Evolutionary conservation across 1,140 invertebrate species (phyloP).

Genomic region (Pseudomyrmex pallidus): DNA sequence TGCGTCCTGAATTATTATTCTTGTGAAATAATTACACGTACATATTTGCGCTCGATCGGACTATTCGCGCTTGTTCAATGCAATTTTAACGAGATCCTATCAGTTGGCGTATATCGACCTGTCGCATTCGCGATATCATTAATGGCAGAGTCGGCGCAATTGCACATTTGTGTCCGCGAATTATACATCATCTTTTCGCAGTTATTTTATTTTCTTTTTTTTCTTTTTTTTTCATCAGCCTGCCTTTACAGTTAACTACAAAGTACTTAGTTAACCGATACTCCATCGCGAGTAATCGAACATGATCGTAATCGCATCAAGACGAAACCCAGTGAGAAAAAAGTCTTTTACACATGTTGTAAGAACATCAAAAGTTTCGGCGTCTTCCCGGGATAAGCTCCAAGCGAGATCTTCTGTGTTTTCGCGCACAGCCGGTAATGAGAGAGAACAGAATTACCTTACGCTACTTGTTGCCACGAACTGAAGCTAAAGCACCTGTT

Average conservation of each 20-base stretch:
- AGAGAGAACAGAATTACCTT: constrained; percentile 53
- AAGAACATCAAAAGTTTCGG: constrained; percentile 19
- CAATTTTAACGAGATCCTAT: constrained; percentile 52
- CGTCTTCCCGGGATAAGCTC: constrained; percentile 26
- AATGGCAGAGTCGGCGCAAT: constrained; percentile 16
- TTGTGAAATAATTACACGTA: constrained; percentile 40
- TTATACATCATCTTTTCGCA: constrained; percentile 36
- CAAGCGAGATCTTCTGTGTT: constrained; percentile 37
- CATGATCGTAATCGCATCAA: too few relatives aligned
- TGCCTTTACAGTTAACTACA: too few relatives aligned
- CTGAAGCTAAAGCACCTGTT: constrained; percentile 58
- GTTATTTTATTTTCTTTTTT: constrained; percentile 39
- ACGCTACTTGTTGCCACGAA: constrained; percentile 61
- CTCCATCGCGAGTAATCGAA: too few relatives aligned
- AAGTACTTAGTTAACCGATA: too few relatives aligned
- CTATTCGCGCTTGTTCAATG: constrained; percentile 1
- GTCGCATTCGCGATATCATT: constrained; percentile 45
- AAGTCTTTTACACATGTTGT: neutral
- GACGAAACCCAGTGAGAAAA: neutral
- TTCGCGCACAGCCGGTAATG: constrained; percentile 54
- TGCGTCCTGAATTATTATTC: constrained; percentile 41
- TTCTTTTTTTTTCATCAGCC: neutral
- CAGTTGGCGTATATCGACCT: neutral
- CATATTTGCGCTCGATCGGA: constrained; percentile 23
- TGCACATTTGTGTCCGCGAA: constrained; percentile 8